These are phyloP conservation scores for Chrysemys picta DNA, from an alignment of 2,113 vertebrate genomes.

Conservation along the genomic window DNA sequence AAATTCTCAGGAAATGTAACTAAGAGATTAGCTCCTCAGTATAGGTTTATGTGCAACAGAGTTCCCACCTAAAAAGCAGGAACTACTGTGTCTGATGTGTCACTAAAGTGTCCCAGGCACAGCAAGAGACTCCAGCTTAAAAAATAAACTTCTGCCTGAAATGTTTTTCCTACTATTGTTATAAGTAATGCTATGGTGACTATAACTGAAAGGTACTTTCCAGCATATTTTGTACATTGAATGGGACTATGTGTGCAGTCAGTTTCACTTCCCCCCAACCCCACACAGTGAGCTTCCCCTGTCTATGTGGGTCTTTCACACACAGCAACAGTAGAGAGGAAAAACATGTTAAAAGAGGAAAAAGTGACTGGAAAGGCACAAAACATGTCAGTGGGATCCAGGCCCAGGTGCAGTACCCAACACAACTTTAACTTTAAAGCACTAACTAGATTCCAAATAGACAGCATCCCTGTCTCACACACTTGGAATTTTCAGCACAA, in stretches of 20 bases:
- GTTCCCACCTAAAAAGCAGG: not conserved
- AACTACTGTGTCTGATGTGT: not conserved
- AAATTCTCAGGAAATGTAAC: not conserved
- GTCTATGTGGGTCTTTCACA: not conserved
- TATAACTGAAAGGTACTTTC: not conserved
- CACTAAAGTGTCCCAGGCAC: not conserved
- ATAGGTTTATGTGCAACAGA: not conserved
- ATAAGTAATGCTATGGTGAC: not conserved
- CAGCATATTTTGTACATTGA: not conserved
- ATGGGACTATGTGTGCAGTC: not conserved
- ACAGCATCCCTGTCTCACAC: not conserved
- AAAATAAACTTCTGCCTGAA: not conserved
- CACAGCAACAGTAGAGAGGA: not conserved
- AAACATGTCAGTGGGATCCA: not conserved
- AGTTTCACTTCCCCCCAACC: not conserved
- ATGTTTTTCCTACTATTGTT: not conserved
- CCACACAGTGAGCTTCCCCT: not conserved
- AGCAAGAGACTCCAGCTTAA: not conserved
- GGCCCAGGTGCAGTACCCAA: not conserved
- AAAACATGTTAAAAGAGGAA: not conserved
- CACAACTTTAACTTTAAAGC: not conserved
- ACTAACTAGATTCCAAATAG: not conserved
- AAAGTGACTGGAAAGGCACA: not conserved
- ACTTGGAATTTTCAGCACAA: not conserved
- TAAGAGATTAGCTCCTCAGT: too few relatives aligned